These are phyloP conservation scores for Machaerirhynchus nigripectus DNA, from an alignment of 2,113 vertebrate species.

Conservation along the genomic window DNA sequence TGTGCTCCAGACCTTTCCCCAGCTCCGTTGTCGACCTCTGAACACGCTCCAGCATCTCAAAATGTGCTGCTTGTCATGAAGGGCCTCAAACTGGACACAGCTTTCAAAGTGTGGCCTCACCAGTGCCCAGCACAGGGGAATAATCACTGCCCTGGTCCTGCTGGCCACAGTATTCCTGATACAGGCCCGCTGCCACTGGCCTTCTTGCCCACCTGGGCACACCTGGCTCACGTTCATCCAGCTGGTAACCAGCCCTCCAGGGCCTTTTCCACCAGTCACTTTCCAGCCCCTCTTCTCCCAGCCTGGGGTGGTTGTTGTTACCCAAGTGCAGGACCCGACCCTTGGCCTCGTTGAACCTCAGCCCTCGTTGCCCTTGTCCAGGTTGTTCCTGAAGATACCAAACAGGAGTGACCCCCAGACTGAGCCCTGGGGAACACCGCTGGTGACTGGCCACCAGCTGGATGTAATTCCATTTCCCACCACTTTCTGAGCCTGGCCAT, in stretches of 20 bases:
- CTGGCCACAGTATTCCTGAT: rapidly evolving
- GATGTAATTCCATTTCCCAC: not conserved
- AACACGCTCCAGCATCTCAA: rapidly evolving
- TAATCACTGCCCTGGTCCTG: rapidly evolving
- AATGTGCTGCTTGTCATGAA: rapidly evolving
- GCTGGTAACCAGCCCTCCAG: not conserved
- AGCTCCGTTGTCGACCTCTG: not conserved
- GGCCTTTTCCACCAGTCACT: not conserved
- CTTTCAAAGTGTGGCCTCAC: not conserved
- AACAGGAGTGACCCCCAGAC: not conserved
- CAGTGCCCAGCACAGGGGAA: rapidly evolving
- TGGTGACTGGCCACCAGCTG: not conserved
- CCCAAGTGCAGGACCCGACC: rapidly evolving
- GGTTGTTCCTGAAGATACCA: not conserved
- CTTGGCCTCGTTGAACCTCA: not conserved
- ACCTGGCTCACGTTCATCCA: not conserved
- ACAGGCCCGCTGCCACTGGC: not conserved
- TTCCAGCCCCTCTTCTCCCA: not conserved
- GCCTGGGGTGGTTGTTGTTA: not conserved
- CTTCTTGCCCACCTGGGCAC: not conserved
- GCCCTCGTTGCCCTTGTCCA: rapidly evolving
- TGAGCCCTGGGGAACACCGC: not conserved
- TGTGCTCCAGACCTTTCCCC: not conserved
- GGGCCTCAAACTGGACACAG: rapidly evolving
- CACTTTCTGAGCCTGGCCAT: too few species aligned